Percentiles rank a stretch among this genome's conserved stretches.
These are phyloP conservation scores for Acanthurus leucopareius DNA, from an alignment of 2,797 vertebrate genomes.

Conservation along the genomic window DNA sequence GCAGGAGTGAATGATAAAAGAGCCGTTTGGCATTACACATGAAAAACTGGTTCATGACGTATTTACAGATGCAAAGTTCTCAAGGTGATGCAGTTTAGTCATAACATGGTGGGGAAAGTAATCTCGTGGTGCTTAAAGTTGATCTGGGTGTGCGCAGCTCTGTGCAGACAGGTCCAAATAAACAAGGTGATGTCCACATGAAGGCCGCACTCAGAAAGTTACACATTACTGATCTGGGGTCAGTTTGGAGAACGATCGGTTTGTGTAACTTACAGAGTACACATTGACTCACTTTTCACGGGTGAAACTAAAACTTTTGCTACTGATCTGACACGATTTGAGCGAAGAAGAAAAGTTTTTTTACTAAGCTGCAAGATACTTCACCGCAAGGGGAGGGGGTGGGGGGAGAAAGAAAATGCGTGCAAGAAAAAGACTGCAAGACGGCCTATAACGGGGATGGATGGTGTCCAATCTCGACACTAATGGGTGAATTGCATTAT, in stretches of 20 bases:
- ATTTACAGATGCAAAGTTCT: accelerated
- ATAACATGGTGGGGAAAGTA: neutral
- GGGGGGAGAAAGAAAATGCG: neutral
- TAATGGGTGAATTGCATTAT: slow-evolving; percentile 51
- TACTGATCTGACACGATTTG: neutral
- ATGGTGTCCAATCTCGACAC: neutral
- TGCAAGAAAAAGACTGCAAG: neutral
- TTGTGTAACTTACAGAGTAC: neutral
- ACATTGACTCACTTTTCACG: neutral
- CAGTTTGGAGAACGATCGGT: neutral
- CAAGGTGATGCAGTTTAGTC: neutral
- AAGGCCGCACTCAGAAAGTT: no score
- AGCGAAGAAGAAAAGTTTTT: neutral
- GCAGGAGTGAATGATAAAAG: no score
- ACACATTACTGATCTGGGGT: slow-evolving; percentile 1
- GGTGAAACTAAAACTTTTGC: accelerated
- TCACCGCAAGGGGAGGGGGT: neutral
- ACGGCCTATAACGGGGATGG: neutral
- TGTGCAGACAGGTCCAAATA: slow-evolving; percentile 39
- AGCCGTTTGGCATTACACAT: neutral
- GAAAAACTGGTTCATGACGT: neutral
- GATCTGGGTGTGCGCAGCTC: slow-evolving; percentile 44
- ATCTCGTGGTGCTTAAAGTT: slow-evolving; percentile 67
- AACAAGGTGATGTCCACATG: slow-evolving; percentile 34
- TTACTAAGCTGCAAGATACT: neutral